These are phyloP conservation scores for Bovichtus diacanthus DNA, from an alignment of 2,797 vertebrate species.

Conservation along the genomic window DNA sequence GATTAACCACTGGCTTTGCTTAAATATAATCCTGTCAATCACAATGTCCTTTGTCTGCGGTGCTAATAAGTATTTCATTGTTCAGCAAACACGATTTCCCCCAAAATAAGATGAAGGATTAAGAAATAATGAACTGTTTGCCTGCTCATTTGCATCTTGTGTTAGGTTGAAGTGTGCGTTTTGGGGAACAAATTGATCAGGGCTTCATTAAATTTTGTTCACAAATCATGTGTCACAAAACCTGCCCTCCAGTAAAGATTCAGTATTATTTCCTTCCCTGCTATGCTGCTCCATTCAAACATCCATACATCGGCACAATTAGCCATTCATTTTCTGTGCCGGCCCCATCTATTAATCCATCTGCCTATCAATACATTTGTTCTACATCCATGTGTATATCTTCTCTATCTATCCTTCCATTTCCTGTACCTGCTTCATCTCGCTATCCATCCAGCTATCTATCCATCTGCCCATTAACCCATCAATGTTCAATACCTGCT, in stretches of 20 bases:
- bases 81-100: constrained; percentile 79
- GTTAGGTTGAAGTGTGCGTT: constrained; percentile 43
- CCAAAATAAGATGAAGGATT: constrained; percentile 74
- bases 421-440: too few relatives aligned
- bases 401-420: too few relatives aligned
- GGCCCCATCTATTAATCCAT: background rate
- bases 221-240: too few relatives aligned
- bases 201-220: constrained; percentile 21
- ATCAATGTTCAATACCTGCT: too few relatives aligned
- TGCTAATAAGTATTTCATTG: constrained; percentile 81
- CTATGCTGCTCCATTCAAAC: background rate
- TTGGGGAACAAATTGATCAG: constrained; percentile 54
- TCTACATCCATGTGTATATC: background rate
- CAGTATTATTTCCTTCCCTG: background rate
- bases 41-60: constrained; percentile 67
- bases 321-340: background rate
- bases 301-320: background rate
- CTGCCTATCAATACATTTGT: background rate
- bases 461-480: too few relatives aligned
- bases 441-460: background rate
- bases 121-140: constrained; percentile 69
- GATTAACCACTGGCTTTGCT: constrained; percentile 80
- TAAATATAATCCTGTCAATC: constrained; percentile 83
- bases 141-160: constrained; percentile 58
- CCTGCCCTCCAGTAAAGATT: background rate